A percentile compares a stretch with the other conserved stretches of the same genome.
Evolutionary conservation across 2,113 vertebrate genomes (phyloP).

Genomic region (Catharus minimus): DNA sequence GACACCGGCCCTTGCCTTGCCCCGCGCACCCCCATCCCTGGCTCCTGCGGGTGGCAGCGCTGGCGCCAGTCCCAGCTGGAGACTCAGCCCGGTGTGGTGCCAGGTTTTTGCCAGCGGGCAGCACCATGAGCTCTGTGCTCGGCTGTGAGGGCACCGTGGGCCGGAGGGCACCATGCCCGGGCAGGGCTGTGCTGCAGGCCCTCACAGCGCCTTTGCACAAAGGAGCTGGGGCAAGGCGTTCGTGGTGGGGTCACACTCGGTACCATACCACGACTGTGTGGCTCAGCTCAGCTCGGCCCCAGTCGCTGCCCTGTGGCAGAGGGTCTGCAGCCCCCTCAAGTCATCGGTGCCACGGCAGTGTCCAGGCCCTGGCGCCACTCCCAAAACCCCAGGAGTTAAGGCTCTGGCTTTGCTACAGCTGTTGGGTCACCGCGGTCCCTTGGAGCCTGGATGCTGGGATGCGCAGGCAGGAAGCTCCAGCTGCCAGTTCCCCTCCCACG

Average conservation of each 20-base stretch:
- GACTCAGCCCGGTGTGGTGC: not conserved
- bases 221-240: not conserved
- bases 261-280: accelerated
- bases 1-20: not conserved
- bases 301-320: not conserved
- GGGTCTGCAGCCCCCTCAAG: not conserved
- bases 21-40: not conserved
- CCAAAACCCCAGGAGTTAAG: not conserved
- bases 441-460: not conserved
- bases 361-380: not conserved
- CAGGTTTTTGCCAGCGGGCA: not conserved
- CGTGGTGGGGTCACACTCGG: accelerated
- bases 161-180: not conserved
- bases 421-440: not conserved
- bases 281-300: not conserved
- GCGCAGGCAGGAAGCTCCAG: not conserved
- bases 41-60: not conserved
- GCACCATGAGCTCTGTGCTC: not conserved
- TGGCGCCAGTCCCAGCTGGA: not conserved
- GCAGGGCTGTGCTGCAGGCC: not conserved
- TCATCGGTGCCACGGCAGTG: accelerated
- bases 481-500: slow-evolving; percentile 28
- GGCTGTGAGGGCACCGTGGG: not conserved
- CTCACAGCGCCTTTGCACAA: accelerated
- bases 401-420: not conserved